phyloP scores from a whole-genome alignment of 2,113 vertebrate species.

The Dromiciops gliroides region DNA sequence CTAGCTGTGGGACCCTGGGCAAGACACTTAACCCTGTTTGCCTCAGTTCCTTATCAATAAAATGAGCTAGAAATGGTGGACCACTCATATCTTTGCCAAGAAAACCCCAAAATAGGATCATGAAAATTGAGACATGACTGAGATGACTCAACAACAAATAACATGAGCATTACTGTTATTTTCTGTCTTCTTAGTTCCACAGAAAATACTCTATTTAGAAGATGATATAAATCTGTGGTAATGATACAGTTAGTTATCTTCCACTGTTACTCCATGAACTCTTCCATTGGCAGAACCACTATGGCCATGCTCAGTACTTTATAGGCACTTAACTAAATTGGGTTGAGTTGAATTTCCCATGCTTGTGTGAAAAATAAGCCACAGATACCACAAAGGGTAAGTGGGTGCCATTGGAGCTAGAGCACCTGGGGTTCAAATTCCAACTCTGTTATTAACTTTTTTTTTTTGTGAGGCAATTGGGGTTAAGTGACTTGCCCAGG shows the following conservation, averaged over 20 bases:
- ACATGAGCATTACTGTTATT: neutral
- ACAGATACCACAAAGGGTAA: neutral
- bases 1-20: neutral
- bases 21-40: neutral
- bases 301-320: neutral
- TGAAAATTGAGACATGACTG: neutral
- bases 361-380: neutral
- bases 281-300: no score
- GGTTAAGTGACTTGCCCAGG: no score
- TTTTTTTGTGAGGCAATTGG: no score
- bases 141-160: neutral
- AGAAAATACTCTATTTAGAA: neutral
- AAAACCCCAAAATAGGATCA: neutral
- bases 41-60: neutral
- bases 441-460: neutral
- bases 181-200: neutral
- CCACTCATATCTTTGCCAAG: neutral
- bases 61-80: neutral
- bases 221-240: neutral
- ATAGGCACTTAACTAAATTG: neutral
- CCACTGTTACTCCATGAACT: neutral
- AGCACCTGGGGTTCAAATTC: neutral
- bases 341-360: neutral
- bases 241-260: neutral
- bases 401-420: neutral